phyloP scores from a whole-genome alignment of 2,113 vertebrate species.

The Osmerus mordax region DNA sequence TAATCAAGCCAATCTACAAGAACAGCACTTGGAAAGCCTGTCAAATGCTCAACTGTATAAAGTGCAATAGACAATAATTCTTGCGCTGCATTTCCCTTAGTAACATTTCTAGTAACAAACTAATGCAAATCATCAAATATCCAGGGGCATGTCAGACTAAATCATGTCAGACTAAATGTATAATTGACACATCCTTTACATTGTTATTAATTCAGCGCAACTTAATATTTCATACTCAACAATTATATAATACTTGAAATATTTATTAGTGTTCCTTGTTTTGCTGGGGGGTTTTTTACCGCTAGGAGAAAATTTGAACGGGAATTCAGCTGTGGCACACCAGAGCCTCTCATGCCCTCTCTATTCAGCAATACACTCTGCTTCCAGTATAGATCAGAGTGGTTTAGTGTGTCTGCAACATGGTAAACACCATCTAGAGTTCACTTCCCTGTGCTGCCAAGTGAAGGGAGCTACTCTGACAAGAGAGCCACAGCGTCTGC shows the following conservation, averaged over 20 bases:
- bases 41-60: constrained; percentile 63
- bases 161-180: constrained; percentile 38
- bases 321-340: too few species aligned
- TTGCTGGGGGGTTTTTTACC: neutral
- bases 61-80: constrained; percentile 58
- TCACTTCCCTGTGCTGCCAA: too few species aligned
- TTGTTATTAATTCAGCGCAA: constrained; percentile 48
- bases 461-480: too few species aligned
- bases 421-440: too few species aligned
- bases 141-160: constrained; percentile 28
- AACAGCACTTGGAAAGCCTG: constrained; percentile 41
- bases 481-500: too few species aligned
- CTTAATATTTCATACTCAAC: constrained; percentile 23
- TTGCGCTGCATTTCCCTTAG: constrained; percentile 36
- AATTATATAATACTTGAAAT: constrained; percentile 41
- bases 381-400: too few species aligned
- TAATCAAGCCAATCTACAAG: constrained; percentile 38
- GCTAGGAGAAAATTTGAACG: neutral
- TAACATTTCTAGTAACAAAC: constrained; percentile 42
- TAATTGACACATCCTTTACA: constrained; percentile 48
- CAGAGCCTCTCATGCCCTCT: too few species aligned
- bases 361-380: too few species aligned
- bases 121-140: constrained; percentile 48
- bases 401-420: too few species aligned
- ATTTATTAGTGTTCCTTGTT: constrained; percentile 58